Evolutionary conservation across 2,797 vertebrate species (phyloP).

Genomic region (Sphenodon punctatus): DNA sequence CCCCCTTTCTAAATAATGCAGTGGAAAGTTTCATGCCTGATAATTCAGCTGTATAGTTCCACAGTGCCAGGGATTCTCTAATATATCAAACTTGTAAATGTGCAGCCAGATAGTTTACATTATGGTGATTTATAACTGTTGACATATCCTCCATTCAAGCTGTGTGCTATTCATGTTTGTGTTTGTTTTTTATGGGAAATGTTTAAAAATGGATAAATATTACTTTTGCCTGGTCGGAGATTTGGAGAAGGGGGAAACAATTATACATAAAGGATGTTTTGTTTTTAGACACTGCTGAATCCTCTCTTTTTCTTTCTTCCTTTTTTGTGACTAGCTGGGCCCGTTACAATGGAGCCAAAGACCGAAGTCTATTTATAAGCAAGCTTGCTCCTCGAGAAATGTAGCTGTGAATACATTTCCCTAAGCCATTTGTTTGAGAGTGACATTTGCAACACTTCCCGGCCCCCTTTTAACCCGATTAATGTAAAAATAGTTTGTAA

Average conservation of each 20-base stretch:
- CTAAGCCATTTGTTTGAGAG: background rate
- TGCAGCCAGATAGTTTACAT: constrained; percentile 29
- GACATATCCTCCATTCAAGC: constrained; percentile 32
- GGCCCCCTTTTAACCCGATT: background rate
- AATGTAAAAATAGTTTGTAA: background rate
- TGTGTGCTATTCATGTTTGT: constrained; percentile 42
- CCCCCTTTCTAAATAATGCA: background rate
- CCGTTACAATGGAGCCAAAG: background rate
- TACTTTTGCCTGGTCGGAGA: constrained; percentile 31
- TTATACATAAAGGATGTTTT: constrained; percentile 19
- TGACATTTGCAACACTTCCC: background rate
- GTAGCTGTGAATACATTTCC: background rate
- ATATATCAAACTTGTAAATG: constrained; percentile 33
- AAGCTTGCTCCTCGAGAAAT: background rate
- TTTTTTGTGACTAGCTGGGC: background rate
- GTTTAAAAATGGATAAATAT: constrained; percentile 58
- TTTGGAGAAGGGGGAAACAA: background rate
- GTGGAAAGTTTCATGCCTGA: background rate
- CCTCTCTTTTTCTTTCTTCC: too few relatives aligned
- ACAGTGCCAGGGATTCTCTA: constrained; percentile 5
- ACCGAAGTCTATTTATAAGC: background rate
- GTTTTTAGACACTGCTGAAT: constrained; percentile 18
- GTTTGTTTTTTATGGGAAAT: constrained; percentile 38
- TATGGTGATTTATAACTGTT: constrained; percentile 33
- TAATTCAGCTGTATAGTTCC: constrained; percentile 19